Conservation (phyloP, 1,140 invertebrate genomes). For the Ericerus pela region DNA sequence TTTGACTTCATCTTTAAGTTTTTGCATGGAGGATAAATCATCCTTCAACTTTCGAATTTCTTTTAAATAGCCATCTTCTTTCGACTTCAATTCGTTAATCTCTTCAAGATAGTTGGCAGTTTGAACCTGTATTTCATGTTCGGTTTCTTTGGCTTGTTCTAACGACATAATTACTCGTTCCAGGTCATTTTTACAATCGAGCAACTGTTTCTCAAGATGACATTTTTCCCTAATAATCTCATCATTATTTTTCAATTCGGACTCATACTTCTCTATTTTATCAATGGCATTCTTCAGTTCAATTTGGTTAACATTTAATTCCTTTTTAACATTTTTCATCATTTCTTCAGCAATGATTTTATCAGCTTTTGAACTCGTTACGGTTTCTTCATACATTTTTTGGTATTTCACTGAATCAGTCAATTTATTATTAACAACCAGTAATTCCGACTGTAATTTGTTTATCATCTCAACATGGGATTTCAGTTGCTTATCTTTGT, state of each 20-base stretch:
- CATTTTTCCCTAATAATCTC: not conserved
- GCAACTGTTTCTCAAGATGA: not conserved
- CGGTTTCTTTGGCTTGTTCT: not conserved
- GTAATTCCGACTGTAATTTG: not conserved
- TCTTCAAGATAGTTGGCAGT: not conserved
- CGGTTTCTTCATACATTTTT: not conserved
- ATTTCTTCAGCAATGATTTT: slow-evolving; percentile 2
- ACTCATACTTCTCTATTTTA: not conserved
- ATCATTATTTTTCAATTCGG: not conserved
- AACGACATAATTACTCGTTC: not conserved
- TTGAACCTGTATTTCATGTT: not conserved
- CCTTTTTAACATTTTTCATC: not conserved
- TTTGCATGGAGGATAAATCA: not conserved
- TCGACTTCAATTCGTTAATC: not conserved
- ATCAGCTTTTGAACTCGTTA: slow-evolving; percentile 2
- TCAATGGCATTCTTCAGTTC: not conserved
- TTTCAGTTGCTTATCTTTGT: not conserved
- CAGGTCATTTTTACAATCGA: not conserved
- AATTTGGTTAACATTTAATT: not conserved
- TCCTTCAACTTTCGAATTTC: not conserved
- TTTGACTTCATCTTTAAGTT: not conserved
- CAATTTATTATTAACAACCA: not conserved
- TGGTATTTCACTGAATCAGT: not conserved
- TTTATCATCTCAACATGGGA: not conserved
- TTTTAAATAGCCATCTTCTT: not conserved